These are phyloP conservation scores for Bruchidius siliquastri DNA, from an alignment of 2,888 invertebrate genomes.

Conservation along the genomic window DNA sequence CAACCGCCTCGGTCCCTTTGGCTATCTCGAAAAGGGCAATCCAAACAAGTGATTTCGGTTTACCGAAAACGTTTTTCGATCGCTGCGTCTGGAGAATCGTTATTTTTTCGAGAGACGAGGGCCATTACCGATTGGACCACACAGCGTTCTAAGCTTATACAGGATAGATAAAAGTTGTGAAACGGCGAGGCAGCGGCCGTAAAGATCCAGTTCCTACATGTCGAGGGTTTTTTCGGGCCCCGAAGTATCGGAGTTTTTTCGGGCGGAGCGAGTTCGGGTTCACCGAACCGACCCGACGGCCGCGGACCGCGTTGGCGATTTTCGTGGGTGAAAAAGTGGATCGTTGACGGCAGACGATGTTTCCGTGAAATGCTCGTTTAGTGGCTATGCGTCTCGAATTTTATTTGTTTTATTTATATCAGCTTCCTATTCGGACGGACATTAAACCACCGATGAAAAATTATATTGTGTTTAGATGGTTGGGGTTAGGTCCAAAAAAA, in stretches of 20 bases:
- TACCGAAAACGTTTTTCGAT: constrained; percentile 21
- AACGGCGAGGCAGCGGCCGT: neutral
- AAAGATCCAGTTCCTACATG: neutral
- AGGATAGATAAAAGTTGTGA: constrained; percentile 24
- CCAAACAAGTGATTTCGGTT: constrained; percentile 22
- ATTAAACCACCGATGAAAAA: no score
- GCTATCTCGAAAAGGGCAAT: constrained; percentile 16
- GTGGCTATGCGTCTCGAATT: neutral
- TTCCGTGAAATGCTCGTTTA: neutral
- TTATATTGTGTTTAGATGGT: no score
- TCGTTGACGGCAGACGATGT: neutral
- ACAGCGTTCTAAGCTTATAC: constrained; percentile 30
- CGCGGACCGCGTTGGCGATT: neutral
- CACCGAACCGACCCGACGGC: neutral
- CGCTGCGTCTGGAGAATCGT: constrained; percentile 22
- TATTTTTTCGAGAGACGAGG: constrained; percentile 13
- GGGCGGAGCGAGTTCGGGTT: neutral
- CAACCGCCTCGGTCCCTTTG: constrained; percentile 2
- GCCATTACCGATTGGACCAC: constrained; percentile 26
- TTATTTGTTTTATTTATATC: neutral
- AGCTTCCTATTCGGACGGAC: no score
- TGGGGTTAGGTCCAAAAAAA: no score
- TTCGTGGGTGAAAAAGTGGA: neutral
- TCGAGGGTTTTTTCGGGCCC: neutral
- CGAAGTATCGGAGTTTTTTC: neutral